Evolutionary conservation across 2,888 invertebrate genomes (phyloP).

Genomic region (Chrysodeixis includens): DNA sequence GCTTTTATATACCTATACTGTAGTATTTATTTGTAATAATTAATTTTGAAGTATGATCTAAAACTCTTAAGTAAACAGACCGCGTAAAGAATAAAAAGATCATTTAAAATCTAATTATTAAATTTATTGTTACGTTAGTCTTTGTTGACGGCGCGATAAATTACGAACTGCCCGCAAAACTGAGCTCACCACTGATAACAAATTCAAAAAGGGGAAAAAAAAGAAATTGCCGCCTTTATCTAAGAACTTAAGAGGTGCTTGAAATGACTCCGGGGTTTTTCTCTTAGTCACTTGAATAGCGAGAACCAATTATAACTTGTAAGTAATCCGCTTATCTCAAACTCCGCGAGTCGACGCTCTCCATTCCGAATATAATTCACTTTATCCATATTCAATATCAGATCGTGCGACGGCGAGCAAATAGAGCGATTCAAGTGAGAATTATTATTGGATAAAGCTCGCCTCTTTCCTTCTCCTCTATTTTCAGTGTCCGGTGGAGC

Average conservation of each 20-base stretch:
- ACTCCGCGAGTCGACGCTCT: constrained; percentile 81
- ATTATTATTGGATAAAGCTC: constrained; percentile 88
- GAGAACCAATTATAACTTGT: constrained; percentile 88
- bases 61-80: neutral
- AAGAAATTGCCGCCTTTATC: constrained; percentile 72
- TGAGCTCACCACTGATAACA: constrained; percentile 45
- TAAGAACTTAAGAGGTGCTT: constrained; percentile 71
- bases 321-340: constrained; percentile 86
- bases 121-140: constrained; percentile 40
- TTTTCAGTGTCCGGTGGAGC: constrained; percentile 80
- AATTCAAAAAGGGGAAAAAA: constrained; percentile 52
- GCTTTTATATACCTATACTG: no score
- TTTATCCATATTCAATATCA: constrained; percentile 89
- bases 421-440: constrained; percentile 87
- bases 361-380: constrained; percentile 86
- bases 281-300: constrained; percentile 80
- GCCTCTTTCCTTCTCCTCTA: constrained; percentile 82
- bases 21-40: no score
- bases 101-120: neutral
- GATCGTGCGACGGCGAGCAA: constrained; percentile 86
- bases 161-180: constrained; percentile 37
- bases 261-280: constrained; percentile 76
- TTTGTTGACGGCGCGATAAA: constrained; percentile 36
- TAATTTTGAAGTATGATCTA: neutral
- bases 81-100: constrained; percentile 9